Conservation (phyloP, 2,113 vertebrate species). For the Pseudorectes ferrugineus region DNA sequence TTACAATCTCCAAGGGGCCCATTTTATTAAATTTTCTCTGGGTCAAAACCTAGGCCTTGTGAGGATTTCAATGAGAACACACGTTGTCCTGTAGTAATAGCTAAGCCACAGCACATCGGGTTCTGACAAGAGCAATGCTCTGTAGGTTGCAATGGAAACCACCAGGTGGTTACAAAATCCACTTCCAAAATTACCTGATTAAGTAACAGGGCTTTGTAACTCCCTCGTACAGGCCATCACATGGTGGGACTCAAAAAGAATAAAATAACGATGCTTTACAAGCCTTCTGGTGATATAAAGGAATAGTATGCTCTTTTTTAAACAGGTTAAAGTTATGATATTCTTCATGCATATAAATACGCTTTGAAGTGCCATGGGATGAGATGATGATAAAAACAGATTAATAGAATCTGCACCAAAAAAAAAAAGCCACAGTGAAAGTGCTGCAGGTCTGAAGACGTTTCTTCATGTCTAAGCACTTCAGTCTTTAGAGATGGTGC, state of each 20-base stretch:
- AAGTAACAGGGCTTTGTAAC: constrained; percentile 3
- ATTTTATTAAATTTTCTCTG: constrained; percentile 4
- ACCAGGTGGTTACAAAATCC: constrained; percentile 49
- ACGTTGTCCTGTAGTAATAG: background rate
- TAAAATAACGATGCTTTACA: background rate
- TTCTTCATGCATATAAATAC: background rate
- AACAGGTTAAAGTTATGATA: background rate
- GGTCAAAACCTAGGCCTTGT: background rate
- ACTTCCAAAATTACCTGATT: constrained; percentile 39
- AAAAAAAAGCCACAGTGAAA: background rate
- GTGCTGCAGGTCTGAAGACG: background rate
- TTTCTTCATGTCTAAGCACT: background rate
- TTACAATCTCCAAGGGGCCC: background rate
- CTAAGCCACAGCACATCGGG: background rate
- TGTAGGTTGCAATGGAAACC: background rate
- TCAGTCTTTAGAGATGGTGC: background rate
- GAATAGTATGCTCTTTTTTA: background rate
- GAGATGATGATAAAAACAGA: background rate
- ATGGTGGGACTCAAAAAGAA: background rate
- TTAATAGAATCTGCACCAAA: background rate
- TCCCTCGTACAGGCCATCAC: background rate
- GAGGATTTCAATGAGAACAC: constrained; percentile 1
- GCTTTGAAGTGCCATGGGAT: background rate
- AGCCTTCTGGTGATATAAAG: background rate
- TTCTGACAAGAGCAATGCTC: background rate